Conservation (phyloP, 2,888 invertebrate genomes). For the Standfussiana lucernea region DNA sequence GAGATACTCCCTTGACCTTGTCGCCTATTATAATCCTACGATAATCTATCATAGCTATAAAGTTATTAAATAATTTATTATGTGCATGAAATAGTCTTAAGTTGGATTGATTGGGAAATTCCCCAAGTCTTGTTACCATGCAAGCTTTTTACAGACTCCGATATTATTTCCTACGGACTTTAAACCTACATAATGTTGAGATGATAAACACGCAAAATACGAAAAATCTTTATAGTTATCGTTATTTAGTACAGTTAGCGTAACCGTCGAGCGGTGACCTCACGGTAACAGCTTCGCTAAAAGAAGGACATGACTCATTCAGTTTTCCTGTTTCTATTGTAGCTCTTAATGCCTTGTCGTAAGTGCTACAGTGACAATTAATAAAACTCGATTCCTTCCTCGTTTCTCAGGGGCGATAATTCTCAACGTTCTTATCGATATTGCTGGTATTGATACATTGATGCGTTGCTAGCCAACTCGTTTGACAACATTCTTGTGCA, state of each 20-base stretch:
- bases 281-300: slow-evolving; percentile 55
- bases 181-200: background rate
- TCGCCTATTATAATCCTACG: background rate
- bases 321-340: slow-evolving; percentile 36
- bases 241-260: slow-evolving; percentile 38
- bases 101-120: background rate
- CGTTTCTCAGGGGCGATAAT: slow-evolving; percentile 31
- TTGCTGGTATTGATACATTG: slow-evolving; percentile 39
- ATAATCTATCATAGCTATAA: background rate
- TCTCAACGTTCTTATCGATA: slow-evolving; percentile 26
- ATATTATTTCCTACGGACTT: background rate
- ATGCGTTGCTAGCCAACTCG: slow-evolving; percentile 24
- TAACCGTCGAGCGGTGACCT: slow-evolving; percentile 58
- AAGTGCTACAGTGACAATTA: slow-evolving; percentile 36
- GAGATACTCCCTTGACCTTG: slow-evolving; percentile 39
- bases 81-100: background rate
- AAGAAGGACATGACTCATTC: slow-evolving; percentile 62
- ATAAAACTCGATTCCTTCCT: slow-evolving; percentile 51
- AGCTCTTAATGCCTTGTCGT: slow-evolving; percentile 11
- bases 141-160: background rate
- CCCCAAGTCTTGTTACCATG: slow-evolving; percentile 16
- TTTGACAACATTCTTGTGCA: slow-evolving; percentile 38
- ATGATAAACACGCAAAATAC: background rate
- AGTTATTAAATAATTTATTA: too few species aligned
- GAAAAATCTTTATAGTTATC: slow-evolving; percentile 5